Conservation (phyloP, 2,797 vertebrate genomes). For the Cossypha niveicapilla region DNA sequence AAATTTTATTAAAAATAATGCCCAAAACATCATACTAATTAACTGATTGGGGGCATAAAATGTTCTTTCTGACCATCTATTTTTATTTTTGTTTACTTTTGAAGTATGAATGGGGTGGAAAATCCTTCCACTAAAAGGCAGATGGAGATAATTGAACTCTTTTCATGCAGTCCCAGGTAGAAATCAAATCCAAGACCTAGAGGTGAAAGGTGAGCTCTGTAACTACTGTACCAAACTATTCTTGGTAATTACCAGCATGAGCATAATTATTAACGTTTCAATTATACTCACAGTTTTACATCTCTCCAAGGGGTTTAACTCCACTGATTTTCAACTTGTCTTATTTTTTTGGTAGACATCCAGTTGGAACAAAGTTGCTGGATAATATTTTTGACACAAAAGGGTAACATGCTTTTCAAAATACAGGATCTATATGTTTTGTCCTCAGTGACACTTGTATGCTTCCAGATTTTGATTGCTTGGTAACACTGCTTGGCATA, state of each 20-base stretch:
- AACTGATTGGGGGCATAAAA: background rate
- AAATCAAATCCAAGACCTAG: conserved; percentile 70
- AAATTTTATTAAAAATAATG: background rate
- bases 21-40: background rate
- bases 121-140: conserved; percentile 40
- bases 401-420: conserved; percentile 65
- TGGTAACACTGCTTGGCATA: conserved; percentile 65
- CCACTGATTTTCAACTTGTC: conserved; percentile 71
- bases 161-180: conserved; percentile 62
- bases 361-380: conserved; percentile 73
- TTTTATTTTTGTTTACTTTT: conserved; percentile 60
- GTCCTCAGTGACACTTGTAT: conserved; percentile 58
- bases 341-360: conserved; percentile 68
- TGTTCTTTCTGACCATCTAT: conserved; percentile 6
- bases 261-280: conserved; percentile 71
- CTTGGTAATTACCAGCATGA: conserved; percentile 71
- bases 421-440: conserved; percentile 67
- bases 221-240: conserved; percentile 66
- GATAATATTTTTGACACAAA: conserved; percentile 72
- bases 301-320: conserved; percentile 73
- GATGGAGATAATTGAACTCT: conserved; percentile 65
- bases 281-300: conserved; percentile 59
- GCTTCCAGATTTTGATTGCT: conserved; percentile 74
- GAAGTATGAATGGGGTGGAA: conserved; percentile 38
- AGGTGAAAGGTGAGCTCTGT: conserved; percentile 67